Evolutionary conservation across 2,888 invertebrate genomes (phyloP).

Genomic region (Microctonus brassicae): DNA sequence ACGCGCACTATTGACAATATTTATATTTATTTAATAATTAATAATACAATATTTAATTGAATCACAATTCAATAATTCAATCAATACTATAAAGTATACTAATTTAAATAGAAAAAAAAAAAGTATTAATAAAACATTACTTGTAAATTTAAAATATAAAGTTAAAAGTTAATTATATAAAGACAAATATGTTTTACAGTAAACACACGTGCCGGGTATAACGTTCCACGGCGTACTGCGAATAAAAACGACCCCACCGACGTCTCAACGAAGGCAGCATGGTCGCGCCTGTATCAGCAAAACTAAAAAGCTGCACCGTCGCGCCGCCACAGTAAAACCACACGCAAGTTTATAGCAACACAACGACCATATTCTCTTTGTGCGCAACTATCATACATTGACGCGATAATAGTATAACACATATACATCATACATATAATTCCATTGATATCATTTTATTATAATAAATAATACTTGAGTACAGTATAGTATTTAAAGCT

Average conservation of each 20-base stretch:
- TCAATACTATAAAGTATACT: no score
- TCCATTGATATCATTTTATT: neutral
- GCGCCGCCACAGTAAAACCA: constrained; percentile 14
- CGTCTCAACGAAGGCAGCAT: constrained; percentile 2
- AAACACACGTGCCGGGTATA: constrained; percentile 45
- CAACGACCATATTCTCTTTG: neutral
- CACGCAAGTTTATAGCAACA: neutral
- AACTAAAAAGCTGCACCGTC: neutral
- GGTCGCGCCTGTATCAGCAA: neutral
- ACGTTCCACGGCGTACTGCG: constrained; percentile 58
- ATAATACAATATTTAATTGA: no score
- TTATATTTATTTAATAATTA: no score
- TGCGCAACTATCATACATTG: neutral
- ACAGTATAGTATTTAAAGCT: no score
- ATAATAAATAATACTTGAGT: neutral
- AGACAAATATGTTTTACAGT: neutral
- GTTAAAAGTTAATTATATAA: neutral
- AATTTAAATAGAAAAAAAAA: no score
- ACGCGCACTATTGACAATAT: no score
- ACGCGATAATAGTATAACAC: neutral
- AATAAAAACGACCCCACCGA: constrained; percentile 46
- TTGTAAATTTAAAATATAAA: neutral
- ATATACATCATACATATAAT: neutral
- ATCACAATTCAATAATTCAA: no score
- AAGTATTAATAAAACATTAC: no score